A percentile compares a stretch with the other conserved stretches of the same genome.
These are phyloP conservation scores for Styela plicata DNA, from an alignment of 23 tunicate genomes.

Conservation along the genomic window DNA sequence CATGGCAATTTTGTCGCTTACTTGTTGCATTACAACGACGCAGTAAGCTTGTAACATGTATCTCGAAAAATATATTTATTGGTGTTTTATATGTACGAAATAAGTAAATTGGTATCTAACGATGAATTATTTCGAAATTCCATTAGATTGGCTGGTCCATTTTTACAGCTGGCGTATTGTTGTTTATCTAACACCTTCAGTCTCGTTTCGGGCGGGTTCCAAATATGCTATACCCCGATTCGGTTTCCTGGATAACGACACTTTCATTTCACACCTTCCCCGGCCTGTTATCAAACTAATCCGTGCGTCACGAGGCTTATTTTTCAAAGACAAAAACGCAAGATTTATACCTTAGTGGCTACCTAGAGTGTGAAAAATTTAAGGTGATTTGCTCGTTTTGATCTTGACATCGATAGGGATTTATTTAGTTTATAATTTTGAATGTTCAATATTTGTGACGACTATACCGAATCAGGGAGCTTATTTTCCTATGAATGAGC, in stretches of 20 bases:
- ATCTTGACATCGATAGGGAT: neutral
- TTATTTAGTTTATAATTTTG: neutral
- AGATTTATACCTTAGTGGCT: neutral
- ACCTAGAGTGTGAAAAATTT: neutral
- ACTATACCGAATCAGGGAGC: no score
- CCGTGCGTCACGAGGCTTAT: neutral
- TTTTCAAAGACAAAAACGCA: neutral
- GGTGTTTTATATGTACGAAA: no score
- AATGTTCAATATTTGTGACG: no score
- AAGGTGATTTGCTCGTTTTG: neutral
- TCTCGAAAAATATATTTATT: no score
- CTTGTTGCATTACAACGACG: no score
- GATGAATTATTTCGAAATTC: no score
- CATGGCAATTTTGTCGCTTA: no score
- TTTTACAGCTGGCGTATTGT: neutral
- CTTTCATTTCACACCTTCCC: slow-evolving; percentile 11
- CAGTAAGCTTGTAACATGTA: no score
- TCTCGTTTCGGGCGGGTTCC: neutral
- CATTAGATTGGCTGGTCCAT: no score
- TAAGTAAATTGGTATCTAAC: no score
- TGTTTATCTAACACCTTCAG: neutral
- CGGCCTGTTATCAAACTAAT: neutral
- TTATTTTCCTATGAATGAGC: no score
- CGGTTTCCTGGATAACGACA: slow-evolving; percentile 18
- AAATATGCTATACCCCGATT: neutral